phyloP scores from a whole-genome alignment of 30 jellyfish, hydroid and myxozoan genomes.

The Turritopsis rubra region DNA sequence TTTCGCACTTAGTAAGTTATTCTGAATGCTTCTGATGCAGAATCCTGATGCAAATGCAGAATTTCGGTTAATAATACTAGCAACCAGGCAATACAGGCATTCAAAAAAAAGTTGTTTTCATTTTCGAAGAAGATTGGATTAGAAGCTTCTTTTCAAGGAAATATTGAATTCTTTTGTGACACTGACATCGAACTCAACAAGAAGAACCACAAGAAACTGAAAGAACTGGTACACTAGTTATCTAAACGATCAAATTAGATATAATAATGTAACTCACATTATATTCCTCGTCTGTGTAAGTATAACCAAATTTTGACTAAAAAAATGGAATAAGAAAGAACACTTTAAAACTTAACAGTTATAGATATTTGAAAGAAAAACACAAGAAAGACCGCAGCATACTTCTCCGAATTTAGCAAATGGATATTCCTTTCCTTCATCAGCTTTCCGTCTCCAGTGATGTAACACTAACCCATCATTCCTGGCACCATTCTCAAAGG shows the following conservation, averaged over 20 bases:
- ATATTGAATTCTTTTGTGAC: too few species aligned
- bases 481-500: constrained; percentile 72
- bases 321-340: not conserved
- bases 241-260: not conserved
- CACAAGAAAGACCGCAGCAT: not conserved
- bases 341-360: not conserved
- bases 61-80: too few species aligned
- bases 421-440: constrained; percentile 73
- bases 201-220: too few species aligned
- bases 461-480: constrained; percentile 46
- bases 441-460: constrained; percentile 78
- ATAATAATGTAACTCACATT: constrained; percentile 32
- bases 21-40: not conserved
- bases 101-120: too few species aligned
- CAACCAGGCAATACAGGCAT: too few species aligned
- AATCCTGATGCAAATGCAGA: too few species aligned
- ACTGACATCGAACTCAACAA: too few species aligned
- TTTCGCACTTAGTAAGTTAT: not conserved
- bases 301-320: constrained; percentile 10
- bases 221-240: not conserved
- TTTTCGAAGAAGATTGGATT: too few species aligned
- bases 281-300: constrained; percentile 81
- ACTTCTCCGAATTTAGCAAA: constrained; percentile 78
- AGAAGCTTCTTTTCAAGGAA: too few species aligned
- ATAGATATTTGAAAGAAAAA: not conserved